Conservation (phyloP, 2,113 vertebrate species). For the Gopherus evgoodei region DNA sequence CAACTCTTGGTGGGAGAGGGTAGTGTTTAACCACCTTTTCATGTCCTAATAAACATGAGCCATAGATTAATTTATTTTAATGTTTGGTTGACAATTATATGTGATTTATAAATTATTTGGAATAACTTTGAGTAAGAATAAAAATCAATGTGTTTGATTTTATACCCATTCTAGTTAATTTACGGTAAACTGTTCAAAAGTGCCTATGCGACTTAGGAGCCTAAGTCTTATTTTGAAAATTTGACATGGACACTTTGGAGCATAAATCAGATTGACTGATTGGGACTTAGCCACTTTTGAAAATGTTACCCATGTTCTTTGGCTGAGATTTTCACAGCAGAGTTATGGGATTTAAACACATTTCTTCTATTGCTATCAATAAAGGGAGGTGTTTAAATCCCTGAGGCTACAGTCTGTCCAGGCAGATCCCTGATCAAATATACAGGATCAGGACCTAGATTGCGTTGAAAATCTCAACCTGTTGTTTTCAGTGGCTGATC, state of each 20-base stretch:
- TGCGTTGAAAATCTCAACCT: background rate
- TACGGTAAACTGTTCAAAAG: background rate
- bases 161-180: no score
- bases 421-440: background rate
- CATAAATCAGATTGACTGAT: background rate
- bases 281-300: background rate
- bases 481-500: background rate
- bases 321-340: conserved; percentile 29
- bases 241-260: background rate
- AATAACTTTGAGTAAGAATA: conserved; percentile 10
- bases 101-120: background rate
- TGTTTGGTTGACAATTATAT: conserved; percentile 26
- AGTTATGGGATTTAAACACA: background rate
- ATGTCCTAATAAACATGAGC: conserved; percentile 58
- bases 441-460: background rate
- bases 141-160: background rate
- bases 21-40: conserved; percentile 14
- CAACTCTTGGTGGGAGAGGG: conserved; percentile 11
- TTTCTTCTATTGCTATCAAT: background rate
- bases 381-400: background rate
- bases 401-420: conserved; percentile 13
- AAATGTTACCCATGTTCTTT: background rate
- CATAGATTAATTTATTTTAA: conserved; percentile 32
- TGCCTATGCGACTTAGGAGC: background rate
- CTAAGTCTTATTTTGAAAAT: background rate